A percentile compares a stretch with the other conserved stretches of the same genome.
These are phyloP conservation scores for Thunnus albacares DNA, from an alignment of 2,797 vertebrate species.

Conservation along the genomic window DNA sequence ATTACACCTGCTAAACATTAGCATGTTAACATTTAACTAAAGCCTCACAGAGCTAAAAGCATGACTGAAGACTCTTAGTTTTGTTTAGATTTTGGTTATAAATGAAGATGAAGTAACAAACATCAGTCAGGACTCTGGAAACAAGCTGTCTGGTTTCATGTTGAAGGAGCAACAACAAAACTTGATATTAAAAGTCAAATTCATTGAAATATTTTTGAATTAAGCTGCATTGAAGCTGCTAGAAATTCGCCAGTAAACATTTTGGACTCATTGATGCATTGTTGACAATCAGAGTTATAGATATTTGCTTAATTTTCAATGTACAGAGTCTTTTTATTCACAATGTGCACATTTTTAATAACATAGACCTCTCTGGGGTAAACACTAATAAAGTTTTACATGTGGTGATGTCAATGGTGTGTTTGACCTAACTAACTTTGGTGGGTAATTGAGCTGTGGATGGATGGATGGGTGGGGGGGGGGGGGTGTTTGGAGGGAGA, in stretches of 20 bases:
- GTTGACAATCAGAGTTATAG: too few relatives aligned
- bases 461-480: too few relatives aligned
- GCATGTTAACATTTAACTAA: too few relatives aligned
- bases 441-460: background rate
- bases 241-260: too few relatives aligned
- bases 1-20: too few relatives aligned
- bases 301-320: too few relatives aligned
- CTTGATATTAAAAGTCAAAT: too few relatives aligned
- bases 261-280: too few relatives aligned
- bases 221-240: background rate
- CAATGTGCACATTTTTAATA: slow-evolving; percentile 12
- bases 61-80: too few relatives aligned
- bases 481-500: background rate
- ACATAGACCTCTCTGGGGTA: background rate
- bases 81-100: background rate
- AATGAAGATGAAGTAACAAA: background rate
- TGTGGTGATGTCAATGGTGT: background rate
- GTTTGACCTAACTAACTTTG: slow-evolving; percentile 54
- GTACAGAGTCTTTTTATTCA: background rate
- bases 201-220: background rate
- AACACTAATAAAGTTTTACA: slow-evolving; percentile 23
- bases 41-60: too few relatives aligned
- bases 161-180: background rate
- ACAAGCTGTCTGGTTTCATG: too few relatives aligned
- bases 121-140: too few relatives aligned